These are phyloP conservation scores for Tursiops truncatus DNA, from an alignment of 2,113 vertebrate genomes.

Conservation along the genomic window DNA sequence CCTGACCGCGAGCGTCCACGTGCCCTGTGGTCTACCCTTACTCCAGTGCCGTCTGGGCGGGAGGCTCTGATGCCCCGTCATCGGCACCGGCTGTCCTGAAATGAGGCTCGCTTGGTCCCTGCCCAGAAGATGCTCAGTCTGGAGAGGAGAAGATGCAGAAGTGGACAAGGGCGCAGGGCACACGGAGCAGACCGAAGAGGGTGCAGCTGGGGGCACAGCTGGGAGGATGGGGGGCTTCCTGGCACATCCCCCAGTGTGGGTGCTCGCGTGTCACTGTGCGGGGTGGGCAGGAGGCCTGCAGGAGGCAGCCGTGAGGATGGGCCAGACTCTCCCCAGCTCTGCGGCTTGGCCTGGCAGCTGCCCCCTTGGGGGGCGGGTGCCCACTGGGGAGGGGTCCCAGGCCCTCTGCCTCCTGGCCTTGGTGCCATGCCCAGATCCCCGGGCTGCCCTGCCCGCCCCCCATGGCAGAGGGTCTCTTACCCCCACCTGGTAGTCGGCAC, in stretches of 20 bases:
- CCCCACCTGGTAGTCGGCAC: accelerated
- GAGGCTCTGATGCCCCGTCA: neutral
- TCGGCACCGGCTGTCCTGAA: accelerated
- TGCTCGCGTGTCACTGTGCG: neutral
- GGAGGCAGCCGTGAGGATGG: accelerated
- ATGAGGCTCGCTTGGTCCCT: neutral
- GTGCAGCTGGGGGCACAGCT: neutral
- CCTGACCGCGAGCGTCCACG: neutral
- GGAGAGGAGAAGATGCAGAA: neutral
- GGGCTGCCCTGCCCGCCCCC: too few species aligned
- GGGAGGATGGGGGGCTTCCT: neutral
- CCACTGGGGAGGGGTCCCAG: neutral
- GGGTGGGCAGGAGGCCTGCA: neutral
- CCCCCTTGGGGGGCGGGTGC: accelerated
- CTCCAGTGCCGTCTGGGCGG: accelerated
- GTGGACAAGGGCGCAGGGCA: accelerated
- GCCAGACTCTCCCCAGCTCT: neutral
- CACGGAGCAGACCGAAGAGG: accelerated
- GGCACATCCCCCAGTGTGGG: accelerated
- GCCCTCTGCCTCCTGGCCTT: neutral
- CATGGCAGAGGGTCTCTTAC: neutral
- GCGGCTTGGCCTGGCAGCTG: neutral
- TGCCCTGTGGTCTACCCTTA: accelerated
- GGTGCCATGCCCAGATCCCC: neutral
- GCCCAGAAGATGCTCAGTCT: neutral